These are phyloP conservation scores for Pterostichus madidus DNA, from an alignment of 2,888 invertebrate species.

Conservation along the genomic window DNA sequence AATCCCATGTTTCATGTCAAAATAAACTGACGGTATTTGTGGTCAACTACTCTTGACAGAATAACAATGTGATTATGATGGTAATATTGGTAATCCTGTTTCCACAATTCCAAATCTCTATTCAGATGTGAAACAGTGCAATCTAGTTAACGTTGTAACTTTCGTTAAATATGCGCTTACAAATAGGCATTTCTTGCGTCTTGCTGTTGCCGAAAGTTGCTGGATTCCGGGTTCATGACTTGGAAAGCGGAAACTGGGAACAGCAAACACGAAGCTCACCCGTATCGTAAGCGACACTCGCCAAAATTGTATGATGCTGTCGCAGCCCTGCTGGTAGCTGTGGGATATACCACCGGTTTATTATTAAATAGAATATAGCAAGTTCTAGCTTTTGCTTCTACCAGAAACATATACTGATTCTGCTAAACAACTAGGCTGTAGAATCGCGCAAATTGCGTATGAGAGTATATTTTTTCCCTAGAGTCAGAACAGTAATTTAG, in stretches of 20 bases:
- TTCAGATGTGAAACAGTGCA: not conserved
- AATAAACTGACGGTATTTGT: too few relatives aligned
- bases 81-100: too few relatives aligned
- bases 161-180: constrained; percentile 46
- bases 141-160: constrained; percentile 22
- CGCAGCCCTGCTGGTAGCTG: constrained; percentile 18
- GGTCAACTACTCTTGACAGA: too few relatives aligned
- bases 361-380: constrained; percentile 41
- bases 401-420: not conserved
- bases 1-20: too few relatives aligned
- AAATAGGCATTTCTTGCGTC: constrained; percentile 32
- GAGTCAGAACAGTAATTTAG: not conserved
- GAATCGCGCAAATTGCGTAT: not conserved
- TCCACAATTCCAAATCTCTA: too few relatives aligned
- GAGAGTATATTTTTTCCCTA: not conserved
- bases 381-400: not conserved
- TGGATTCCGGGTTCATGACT: constrained; percentile 26
- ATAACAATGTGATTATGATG: too few relatives aligned
- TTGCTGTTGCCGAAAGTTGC: constrained; percentile 7
- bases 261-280: constrained; percentile 23
- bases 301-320: constrained; percentile 34
- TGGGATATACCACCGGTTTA: constrained; percentile 7
- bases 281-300: constrained; percentile 45
- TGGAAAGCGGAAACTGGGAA: constrained; percentile 32
- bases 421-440: not conserved